Conservation (phyloP, 1,140 invertebrate genomes). For the Sweltsa coloradensis region DNA sequence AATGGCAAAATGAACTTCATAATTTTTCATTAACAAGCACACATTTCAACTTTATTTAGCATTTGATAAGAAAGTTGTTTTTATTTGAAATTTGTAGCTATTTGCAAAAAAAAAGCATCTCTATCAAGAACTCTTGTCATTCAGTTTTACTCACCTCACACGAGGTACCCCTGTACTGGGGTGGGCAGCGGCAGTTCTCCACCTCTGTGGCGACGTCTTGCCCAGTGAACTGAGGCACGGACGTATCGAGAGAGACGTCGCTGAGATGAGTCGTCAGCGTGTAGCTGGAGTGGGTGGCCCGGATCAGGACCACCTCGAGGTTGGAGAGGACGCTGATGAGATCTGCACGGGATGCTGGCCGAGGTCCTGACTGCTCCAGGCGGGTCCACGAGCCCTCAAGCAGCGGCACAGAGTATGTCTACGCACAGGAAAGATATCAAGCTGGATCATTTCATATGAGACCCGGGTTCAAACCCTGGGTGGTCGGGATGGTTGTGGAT, state of each 20-base stretch:
- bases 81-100: too few species aligned
- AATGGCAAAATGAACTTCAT: too few species aligned
- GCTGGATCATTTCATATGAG: too few species aligned
- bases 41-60: too few species aligned
- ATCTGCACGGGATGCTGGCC: constrained; percentile 52
- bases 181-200: constrained; percentile 74
- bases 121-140: too few species aligned
- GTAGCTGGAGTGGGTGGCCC: constrained; percentile 63
- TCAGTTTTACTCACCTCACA: constrained; percentile 44
- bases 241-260: constrained; percentile 68
- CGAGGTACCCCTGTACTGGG: constrained; percentile 67
- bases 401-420: constrained; percentile 46
- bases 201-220: constrained; percentile 47
- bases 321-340: constrained; percentile 74
- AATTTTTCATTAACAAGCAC: too few species aligned
- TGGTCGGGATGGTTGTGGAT: too few species aligned
- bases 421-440: neutral
- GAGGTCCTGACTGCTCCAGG: constrained; percentile 28
- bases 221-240: constrained; percentile 41
- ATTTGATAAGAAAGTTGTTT: too few species aligned
- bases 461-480: too few species aligned
- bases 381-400: constrained; percentile 47
- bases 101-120: too few species aligned
- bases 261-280: constrained; percentile 61
- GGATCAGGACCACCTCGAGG: constrained; percentile 70